Conservation (phyloP, 2,113 vertebrate genomes). For the Scolopax mira region DNA sequence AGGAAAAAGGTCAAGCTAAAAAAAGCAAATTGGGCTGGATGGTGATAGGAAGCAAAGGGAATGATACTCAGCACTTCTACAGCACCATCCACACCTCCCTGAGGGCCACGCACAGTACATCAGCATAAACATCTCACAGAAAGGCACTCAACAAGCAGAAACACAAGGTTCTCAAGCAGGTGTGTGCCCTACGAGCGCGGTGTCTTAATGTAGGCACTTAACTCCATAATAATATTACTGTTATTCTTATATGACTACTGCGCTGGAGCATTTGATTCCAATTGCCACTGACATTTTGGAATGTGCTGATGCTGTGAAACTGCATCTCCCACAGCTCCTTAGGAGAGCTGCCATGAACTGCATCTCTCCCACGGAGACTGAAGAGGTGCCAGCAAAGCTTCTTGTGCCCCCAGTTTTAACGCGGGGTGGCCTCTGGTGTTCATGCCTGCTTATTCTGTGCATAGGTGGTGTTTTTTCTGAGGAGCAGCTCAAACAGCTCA, state of each 20-base stretch:
- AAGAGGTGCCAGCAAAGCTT: background rate
- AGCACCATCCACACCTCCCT: background rate
- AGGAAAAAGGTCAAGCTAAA: background rate
- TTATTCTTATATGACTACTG: background rate
- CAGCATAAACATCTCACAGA: background rate
- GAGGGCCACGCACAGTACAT: background rate
- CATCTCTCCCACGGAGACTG: background rate
- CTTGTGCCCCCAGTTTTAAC: fast-evolving
- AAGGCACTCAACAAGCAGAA: background rate
- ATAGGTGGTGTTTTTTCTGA: background rate
- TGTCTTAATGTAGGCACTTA: conserved; percentile 6
- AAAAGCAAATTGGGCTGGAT: background rate
- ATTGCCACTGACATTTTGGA: conserved; percentile 20
- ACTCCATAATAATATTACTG: background rate
- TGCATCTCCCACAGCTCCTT: background rate
- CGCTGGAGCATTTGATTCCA: background rate
- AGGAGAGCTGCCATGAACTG: background rate
- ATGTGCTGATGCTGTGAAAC: background rate
- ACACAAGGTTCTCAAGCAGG: background rate
- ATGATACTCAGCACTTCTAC: background rate
- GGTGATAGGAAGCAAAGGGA: background rate
- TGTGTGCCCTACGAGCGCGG: background rate
- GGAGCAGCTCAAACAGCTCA: background rate
- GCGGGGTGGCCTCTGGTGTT: background rate
- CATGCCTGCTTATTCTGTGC: fast-evolving